These are phyloP conservation scores for Micromys minutus DNA, from an alignment of 2,113 vertebrate genomes.

Conservation along the genomic window DNA sequence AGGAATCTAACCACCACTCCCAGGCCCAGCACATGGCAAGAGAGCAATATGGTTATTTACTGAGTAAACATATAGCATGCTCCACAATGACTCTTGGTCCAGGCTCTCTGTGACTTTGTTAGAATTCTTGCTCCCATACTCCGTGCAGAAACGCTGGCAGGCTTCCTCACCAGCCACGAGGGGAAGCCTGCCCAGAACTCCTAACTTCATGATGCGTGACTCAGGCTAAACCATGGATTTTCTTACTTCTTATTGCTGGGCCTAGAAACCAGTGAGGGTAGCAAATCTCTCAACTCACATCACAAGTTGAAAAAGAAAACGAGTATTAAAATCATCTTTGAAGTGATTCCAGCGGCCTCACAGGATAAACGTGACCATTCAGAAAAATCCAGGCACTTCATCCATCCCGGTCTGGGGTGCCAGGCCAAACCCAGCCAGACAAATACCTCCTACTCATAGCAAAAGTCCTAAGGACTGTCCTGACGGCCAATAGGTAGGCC, in stretches of 20 bases:
- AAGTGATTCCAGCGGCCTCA: slow-evolving; percentile 15
- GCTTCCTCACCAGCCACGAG: background rate
- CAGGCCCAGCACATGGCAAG: background rate
- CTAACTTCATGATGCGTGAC: background rate
- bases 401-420: background rate
- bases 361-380: slow-evolving; percentile 27
- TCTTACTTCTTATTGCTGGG: slow-evolving; percentile 42
- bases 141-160: background rate
- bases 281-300: slow-evolving; percentile 41
- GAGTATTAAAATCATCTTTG: background rate
- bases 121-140: background rate
- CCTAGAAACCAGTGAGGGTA: slow-evolving; percentile 35
- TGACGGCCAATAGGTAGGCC: background rate
- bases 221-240: slow-evolving; percentile 14
- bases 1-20: background rate
- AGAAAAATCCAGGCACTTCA: slow-evolving; percentile 16
- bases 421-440: background rate
- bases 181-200: background rate
- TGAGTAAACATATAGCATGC: background rate
- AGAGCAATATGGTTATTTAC: background rate
- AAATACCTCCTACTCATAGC: slow-evolving; percentile 26
- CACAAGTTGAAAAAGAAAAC: background rate
- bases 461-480: slow-evolving; percentile 65
- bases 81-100: background rate
- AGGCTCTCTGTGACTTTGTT: background rate